A percentile compares a stretch with the other conserved stretches of the same genome.
Conservation (phyloP, 2,888 invertebrate species). For the Boloria euphrosyne region DNA sequence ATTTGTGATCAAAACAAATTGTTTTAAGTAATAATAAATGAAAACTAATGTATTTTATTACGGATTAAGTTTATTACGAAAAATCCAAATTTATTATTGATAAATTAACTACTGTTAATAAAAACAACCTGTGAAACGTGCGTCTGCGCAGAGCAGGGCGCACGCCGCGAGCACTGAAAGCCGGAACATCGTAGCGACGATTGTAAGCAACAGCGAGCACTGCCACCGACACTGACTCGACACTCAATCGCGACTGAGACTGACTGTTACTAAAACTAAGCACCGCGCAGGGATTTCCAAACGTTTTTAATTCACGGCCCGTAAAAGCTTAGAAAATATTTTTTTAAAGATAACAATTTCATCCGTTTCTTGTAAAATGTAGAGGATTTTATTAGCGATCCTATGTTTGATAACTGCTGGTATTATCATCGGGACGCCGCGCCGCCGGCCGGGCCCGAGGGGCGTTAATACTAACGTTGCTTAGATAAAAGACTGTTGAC, state of each 20-base stretch:
- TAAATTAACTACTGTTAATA: conserved; percentile 45
- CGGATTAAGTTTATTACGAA: conserved; percentile 5
- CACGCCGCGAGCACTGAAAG: conserved; percentile 50
- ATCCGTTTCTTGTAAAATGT: not conserved
- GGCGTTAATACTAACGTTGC: conserved; percentile 47
- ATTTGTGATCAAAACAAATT: not conserved
- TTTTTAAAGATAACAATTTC: not conserved
- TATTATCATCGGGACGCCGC: not conserved
- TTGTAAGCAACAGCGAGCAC: conserved; percentile 43
- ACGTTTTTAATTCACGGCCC: not conserved
- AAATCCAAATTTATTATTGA: conserved; percentile 46
- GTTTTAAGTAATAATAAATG: not conserved
- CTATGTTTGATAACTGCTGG: not conserved
- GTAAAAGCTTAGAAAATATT: not conserved
- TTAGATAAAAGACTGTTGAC: conserved; percentile 64
- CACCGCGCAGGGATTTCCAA: not conserved
- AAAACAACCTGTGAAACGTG: conserved; percentile 55
- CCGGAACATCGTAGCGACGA: conserved; percentile 49
- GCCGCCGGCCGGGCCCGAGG: conserved; percentile 18
- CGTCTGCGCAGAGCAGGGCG: conserved; percentile 53
- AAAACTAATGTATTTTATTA: not conserved
- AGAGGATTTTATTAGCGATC: not conserved
- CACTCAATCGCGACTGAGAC: conserved; percentile 6
- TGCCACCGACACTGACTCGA: conserved; percentile 1
- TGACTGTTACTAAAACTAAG: not conserved